Evolutionary conservation across 23 tunicate species (phyloP), one percentile per base, ranked within the genome.

Genomic region (Halocynthia aurantium): DNA sequence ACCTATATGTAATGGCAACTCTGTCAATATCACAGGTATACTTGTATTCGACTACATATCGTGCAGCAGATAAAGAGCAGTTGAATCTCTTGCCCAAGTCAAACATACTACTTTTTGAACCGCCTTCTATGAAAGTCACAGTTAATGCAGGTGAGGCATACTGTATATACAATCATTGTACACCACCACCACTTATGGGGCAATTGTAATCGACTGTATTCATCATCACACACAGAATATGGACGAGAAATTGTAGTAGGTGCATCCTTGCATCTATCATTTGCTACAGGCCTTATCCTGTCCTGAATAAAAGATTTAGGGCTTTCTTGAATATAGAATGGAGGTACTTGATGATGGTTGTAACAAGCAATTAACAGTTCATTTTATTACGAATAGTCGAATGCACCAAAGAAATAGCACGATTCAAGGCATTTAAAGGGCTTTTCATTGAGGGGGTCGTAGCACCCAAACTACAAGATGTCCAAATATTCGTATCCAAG

Each of bases 351-450:
- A 4, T 31, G 44, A 31, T 31, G 44, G 44, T 60, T 18, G 17
- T 18, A 60, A 58, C 64, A 68, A 68, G 13, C 20, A 2, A n/a
- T 12, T 18, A 19, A 19, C 21, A 19, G 5, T 18, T 20, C 13
- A 68, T 15, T 68, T 68, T 18, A n/a, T 12, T 15, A 18, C 49
- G 13, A 68, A 11, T 10, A 84, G 96, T 68, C 8, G 66, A 70
- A 10, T 92, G 98, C 66, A 49, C 77, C 13, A 52, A 67, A 5
- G 98, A 83, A 52, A 18, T 92, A 18, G 92, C 75, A 7, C 76
- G 82, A 13, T 85, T 92, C 80, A 80, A 86, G 15, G 98, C 93
- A 22, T 81, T 86, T 52, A 86, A 87, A 17, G 98, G 98, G 44
- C 72, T 60, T 6, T 92, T 86, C 65, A 76, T 92, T 52, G 69